phyloP scores from a whole-genome alignment of 2,888 invertebrate genomes.

The Tyria jacobaeae region DNA sequence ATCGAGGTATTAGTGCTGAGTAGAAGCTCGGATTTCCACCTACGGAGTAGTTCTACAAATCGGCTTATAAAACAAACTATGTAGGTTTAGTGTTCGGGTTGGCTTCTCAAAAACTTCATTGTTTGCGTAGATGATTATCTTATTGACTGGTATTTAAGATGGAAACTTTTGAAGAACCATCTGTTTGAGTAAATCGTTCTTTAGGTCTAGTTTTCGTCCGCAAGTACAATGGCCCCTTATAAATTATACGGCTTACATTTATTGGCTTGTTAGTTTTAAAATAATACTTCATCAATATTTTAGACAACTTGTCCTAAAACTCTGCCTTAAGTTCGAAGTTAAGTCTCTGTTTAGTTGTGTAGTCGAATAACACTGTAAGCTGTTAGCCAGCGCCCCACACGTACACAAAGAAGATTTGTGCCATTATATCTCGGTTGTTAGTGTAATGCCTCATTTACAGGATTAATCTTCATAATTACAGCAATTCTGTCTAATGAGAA shows the following conservation, averaged over 20 bases:
- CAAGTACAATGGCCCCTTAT: too few relatives aligned
- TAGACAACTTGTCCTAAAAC: background rate
- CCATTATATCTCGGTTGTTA: constrained; percentile 47
- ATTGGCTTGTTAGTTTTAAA: too few relatives aligned
- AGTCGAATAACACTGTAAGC: constrained; percentile 33
- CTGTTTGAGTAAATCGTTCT: too few relatives aligned
- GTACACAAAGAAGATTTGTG: constrained; percentile 53
- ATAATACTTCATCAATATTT: too few relatives aligned
- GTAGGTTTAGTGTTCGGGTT: background rate
- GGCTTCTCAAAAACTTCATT: background rate
- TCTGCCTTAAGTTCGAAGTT: constrained; percentile 30
- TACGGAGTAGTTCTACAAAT: background rate
- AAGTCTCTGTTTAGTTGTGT: constrained; percentile 38
- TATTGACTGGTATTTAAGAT: too few relatives aligned
- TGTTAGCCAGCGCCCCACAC: constrained; percentile 48
- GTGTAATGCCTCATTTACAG: constrained; percentile 57
- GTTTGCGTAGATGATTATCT: background rate
- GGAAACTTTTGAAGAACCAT: too few relatives aligned
- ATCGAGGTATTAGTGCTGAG: background rate
- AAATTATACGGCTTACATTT: too few relatives aligned
- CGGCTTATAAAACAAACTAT: background rate
- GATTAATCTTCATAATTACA: constrained; percentile 63
- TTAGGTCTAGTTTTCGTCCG: too few relatives aligned
- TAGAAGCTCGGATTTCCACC: background rate
- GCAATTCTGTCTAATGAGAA: constrained; percentile 58